Evolutionary conservation across 2,113 vertebrate species (phyloP), one percentile per base, ranked within the genome.

Genomic region (Stercorarius parasiticus): DNA sequence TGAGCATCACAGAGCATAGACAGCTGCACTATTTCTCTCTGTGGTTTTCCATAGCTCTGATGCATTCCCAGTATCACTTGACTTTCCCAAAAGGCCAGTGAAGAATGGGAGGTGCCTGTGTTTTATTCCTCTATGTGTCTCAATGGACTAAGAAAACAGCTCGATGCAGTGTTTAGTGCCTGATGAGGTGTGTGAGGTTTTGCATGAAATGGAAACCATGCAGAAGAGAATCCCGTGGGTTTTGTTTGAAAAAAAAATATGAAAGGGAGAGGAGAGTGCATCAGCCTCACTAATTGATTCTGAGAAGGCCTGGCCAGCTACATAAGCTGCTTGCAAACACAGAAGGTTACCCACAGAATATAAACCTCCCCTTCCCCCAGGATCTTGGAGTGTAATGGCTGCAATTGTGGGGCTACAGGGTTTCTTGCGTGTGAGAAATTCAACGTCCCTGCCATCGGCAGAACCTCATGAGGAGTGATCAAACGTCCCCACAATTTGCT

Each of bases 201-300:
- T 76, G 56, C 89, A 94, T 76, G 80, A 92, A 95, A 93, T 94
- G 80, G 94, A 95, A 94, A 92, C 86, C 69, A 72, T 4, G 34
- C 80, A 79, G 83, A 82, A 92, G 73, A 64, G 79, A 84, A 70
- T 61, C 90, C 52, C 72, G 32, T 1, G 43, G 83, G 95, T 10
- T 92, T 71, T 90, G 40, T 78, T 72, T 64, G 40, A 4, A 18
- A 45, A 81, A 82, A 79, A 82, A 72, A 10, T 16, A 71, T 9
- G 36, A 85, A 96, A 94, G 40, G 29, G 32, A 88, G 52, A 66
- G 32, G 53, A 81, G 73, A 91, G 83, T 92, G 83, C 86, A 91
- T 92, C 61, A 95, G 69, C 59, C 73, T 84, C 56, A 18, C 80
- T 97, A 95, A 97, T 97, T 91, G 95, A 91, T 95, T 88, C 73